Percentiles rank a stretch among this genome's conserved stretches.
These are phyloP conservation scores for Tenebrosternarchus preto DNA, from an alignment of 2,113 vertebrate genomes.

Conservation along the genomic window DNA sequence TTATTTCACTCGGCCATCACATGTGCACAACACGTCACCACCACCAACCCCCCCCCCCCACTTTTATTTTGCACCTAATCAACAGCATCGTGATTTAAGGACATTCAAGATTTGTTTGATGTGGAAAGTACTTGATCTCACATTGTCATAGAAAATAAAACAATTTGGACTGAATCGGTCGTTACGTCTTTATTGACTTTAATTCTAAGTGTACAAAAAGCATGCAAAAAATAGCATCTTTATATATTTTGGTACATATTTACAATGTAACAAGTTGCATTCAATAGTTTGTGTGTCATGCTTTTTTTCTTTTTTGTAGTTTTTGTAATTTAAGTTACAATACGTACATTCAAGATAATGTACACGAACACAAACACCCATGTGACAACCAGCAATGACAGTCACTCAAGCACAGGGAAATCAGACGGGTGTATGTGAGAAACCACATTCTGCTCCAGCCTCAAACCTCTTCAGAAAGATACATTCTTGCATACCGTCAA, in stretches of 20 bases:
- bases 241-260: conserved; percentile 76
- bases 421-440: conserved; percentile 38
- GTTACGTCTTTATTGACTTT: conserved; percentile 63
- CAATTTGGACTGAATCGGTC: background rate
- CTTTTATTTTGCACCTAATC: background rate
- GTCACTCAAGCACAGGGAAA: conserved; percentile 54
- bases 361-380: conserved; percentile 53
- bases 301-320: conserved; percentile 35
- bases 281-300: conserved; percentile 66
- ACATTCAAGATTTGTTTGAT: background rate
- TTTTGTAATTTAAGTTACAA: conserved; percentile 35
- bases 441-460: background rate
- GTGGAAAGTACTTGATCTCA: background rate
- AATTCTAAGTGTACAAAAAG: conserved; percentile 76
- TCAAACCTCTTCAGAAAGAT: background rate
- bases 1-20: background rate
- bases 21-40: background rate
- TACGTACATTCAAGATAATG: conserved; percentile 66
- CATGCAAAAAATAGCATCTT: conserved; percentile 83
- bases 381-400: conserved; percentile 42
- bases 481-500: background rate
- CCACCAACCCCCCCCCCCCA: no score
- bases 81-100: background rate
- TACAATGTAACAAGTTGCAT: conserved; percentile 72
- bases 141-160: background rate